Percentiles rank a stretch among this genome's conserved stretches.
Evolutionary conservation across 2,888 invertebrate species (phyloP).

Genomic region (Diaprepes abbreviatus): DNA sequence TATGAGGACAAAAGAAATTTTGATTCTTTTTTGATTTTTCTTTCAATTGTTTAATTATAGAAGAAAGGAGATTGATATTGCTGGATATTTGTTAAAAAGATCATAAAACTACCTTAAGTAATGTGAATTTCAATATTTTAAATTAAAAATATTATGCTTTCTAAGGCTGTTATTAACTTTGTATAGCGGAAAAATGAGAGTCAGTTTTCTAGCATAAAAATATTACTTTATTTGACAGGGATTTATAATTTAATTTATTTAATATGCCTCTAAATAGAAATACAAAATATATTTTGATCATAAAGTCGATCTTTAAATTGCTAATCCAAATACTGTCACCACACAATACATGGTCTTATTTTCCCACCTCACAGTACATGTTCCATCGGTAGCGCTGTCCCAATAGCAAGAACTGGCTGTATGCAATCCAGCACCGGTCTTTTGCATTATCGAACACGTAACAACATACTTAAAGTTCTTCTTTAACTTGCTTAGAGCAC

Average conservation of each 20-base stretch:
- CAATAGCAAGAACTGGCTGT: conserved; percentile 88
- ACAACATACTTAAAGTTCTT: conserved; percentile 89
- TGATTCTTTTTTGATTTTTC: too few relatives aligned
- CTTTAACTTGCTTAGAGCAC: conserved; percentile 80
- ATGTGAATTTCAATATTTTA: too few relatives aligned
- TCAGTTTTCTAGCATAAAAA: too few relatives aligned
- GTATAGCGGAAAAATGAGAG: too few relatives aligned
- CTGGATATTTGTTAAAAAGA: too few relatives aligned
- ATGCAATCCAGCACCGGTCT: conserved; percentile 86
- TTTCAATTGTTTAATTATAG: too few relatives aligned
- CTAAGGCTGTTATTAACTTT: too few relatives aligned
- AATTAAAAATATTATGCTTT: too few relatives aligned
- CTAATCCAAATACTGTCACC: conserved; percentile 84
- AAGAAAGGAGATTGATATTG: too few relatives aligned
- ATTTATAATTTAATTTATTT: not conserved
- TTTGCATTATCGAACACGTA: conserved; percentile 87
- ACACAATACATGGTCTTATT: conserved; percentile 90
- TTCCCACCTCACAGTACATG: conserved; percentile 88
- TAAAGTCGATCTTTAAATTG: conserved; percentile 62
- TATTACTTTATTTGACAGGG: conserved; percentile 7
- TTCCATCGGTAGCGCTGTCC: conserved; percentile 86
- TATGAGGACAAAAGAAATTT: too few relatives aligned
- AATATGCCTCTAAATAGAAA: not conserved
- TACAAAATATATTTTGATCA: conserved; percentile 4
- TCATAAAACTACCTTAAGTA: too few relatives aligned